Conservation (phyloP, 1,140 invertebrate genomes). For the Coboldia fuscipes region DNA sequence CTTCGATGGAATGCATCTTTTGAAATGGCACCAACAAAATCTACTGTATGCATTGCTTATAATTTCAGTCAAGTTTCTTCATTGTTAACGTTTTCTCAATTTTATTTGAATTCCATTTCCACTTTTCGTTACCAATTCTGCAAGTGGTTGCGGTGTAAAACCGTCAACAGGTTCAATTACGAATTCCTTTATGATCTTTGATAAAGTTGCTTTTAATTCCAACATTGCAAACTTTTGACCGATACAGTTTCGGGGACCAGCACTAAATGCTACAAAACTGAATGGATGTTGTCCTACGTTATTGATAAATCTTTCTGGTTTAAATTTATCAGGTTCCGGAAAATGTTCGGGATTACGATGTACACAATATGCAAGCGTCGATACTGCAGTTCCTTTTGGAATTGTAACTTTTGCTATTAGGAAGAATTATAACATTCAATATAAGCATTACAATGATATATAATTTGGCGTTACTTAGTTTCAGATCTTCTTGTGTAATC, state of each 20-base stretch:
- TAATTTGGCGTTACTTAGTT: conserved; percentile 7
- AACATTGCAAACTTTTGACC: conserved; percentile 29
- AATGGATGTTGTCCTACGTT: conserved; percentile 22
- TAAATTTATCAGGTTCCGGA: conserved; percentile 39
- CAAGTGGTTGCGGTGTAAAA: conserved; percentile 10
- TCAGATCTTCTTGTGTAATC: conserved; percentile 25
- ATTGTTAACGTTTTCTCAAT: conserved; percentile 11
- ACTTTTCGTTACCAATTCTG: conserved; percentile 21
- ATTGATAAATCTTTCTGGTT: conserved; percentile 46
- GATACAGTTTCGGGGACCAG: conserved; percentile 43
- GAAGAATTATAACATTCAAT: not conserved
- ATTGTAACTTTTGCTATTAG: conserved; percentile 17
- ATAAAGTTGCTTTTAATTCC: conserved; percentile 22
- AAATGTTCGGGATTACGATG: conserved; percentile 35
- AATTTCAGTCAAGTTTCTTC: no score
- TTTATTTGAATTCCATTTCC: conserved; percentile 19
- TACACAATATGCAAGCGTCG: conserved; percentile 24
- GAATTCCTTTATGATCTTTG: conserved; percentile 18
- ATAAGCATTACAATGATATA: not conserved
- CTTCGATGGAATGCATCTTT: no score
- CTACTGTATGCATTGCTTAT: no score
- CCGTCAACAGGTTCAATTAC: conserved; percentile 14
- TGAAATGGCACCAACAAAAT: no score
- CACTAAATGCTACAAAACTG: conserved; percentile 39
- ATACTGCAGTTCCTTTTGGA: conserved; percentile 24